phyloP scores from a whole-genome alignment of 2,797 vertebrate species.

The Macrochelys suwanniensis region DNA sequence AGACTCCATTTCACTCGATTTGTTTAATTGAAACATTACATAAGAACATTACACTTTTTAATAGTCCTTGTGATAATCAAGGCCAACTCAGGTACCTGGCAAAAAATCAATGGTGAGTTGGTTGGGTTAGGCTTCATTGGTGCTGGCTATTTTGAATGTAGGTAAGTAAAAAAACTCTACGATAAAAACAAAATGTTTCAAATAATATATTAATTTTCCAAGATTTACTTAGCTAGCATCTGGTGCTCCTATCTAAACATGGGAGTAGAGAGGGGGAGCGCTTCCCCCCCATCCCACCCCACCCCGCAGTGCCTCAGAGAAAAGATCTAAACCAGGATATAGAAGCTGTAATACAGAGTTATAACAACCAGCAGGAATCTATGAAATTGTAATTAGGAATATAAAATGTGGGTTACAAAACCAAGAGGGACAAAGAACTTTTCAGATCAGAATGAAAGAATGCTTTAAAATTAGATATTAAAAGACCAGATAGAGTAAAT shows the following conservation, averaged over 20 bases:
- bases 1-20: not conserved
- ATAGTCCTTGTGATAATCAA: not conserved
- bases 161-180: not conserved
- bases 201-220: not conserved
- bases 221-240: not conserved
- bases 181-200: not conserved
- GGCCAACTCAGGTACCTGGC: not conserved
- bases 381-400: conserved; percentile 75
- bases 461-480: conserved; percentile 63
- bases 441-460: conserved; percentile 58
- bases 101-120: not conserved
- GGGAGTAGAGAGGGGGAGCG: not conserved
- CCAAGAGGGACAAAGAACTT: conserved; percentile 57
- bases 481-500: conserved; percentile 76
- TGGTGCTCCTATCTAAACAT: not conserved
- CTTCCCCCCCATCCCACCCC: too few species aligned
- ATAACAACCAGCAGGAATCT: conserved; percentile 68
- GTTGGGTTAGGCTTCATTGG: not conserved
- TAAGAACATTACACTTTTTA: not conserved
- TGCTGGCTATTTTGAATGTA: not conserved
- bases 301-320: not conserved
- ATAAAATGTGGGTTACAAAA: conserved; percentile 79
- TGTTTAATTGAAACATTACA: not conserved
- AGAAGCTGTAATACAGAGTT: conserved; percentile 48
- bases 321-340: conserved; percentile 38